A percentile compares a stretch with the other conserved stretches of the same genome.
These are phyloP conservation scores for Hyposmocoma kahamanoa DNA, from an alignment of 1,140 invertebrate genomes.

Conservation along the genomic window DNA sequence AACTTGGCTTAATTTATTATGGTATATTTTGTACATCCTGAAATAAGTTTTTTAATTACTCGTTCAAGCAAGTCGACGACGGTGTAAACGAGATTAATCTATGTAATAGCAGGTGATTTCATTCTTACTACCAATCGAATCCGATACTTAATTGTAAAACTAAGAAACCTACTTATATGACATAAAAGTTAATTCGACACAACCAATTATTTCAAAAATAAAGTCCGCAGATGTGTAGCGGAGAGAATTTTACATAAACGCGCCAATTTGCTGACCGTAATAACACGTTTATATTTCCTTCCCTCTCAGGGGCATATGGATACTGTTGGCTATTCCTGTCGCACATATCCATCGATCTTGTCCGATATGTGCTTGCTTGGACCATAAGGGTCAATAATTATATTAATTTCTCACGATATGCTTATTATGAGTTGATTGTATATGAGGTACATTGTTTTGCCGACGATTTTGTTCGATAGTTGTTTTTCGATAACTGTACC, in stretches of 20 bases:
- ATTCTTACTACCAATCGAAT: slow-evolving; percentile 10
- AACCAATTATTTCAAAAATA: slow-evolving; percentile 30
- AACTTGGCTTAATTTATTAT: not conserved
- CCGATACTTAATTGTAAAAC: slow-evolving; percentile 6
- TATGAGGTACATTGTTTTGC: slow-evolving; percentile 15
- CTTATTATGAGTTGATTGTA: slow-evolving; percentile 48
- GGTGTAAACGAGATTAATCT: no score
- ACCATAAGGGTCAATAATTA: slow-evolving; percentile 48
- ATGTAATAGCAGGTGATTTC: not conserved
- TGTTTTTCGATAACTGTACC: slow-evolving; percentile 11
- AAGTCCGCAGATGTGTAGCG: slow-evolving; percentile 39
- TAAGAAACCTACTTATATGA: slow-evolving; percentile 20
- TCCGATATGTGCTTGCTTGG: slow-evolving; percentile 19
- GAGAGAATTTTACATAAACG: slow-evolving; percentile 48
- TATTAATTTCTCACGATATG: slow-evolving; percentile 47
- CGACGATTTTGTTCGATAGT: slow-evolving; percentile 4
- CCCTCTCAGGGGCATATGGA: slow-evolving; percentile 21
- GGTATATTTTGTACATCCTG: not conserved
- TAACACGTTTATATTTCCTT: slow-evolving; percentile 37
- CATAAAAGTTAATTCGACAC: slow-evolving; percentile 23
- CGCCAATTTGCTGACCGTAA: slow-evolving; percentile 45
- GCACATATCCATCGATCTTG: slow-evolving; percentile 35
- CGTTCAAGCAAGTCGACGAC: no score
- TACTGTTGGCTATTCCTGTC: slow-evolving; percentile 21
- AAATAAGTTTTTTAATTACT: not conserved